These are phyloP conservation scores for Arizona elegans DNA, from an alignment of 2,113 vertebrate genomes.

Conservation along the genomic window DNA sequence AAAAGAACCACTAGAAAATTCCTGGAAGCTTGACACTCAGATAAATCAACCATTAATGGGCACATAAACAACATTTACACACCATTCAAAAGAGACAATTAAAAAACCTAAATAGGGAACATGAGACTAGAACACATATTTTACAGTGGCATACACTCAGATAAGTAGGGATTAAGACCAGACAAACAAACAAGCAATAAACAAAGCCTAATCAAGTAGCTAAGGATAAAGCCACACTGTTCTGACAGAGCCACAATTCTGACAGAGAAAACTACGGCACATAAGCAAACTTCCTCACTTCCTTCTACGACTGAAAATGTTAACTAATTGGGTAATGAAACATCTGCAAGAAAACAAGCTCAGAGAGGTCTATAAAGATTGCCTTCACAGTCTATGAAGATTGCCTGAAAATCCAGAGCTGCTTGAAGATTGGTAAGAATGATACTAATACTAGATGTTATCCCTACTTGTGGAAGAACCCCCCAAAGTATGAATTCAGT, in stretches of 20 bases:
- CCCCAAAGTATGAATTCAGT: conserved; percentile 28
- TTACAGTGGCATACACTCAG: background rate
- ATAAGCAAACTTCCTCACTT: background rate
- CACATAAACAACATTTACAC: too few relatives aligned
- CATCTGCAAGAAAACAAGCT: background rate
- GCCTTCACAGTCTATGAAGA: background rate
- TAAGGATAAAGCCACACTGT: background rate
- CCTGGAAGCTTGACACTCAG: background rate
- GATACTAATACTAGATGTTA: background rate
- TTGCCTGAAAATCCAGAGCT: background rate
- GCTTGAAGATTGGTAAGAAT: background rate
- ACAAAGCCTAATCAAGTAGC: background rate
- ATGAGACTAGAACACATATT: background rate
- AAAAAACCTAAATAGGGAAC: background rate
- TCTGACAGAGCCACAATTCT: background rate
- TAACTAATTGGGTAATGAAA: background rate
- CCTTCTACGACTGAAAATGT: background rate
- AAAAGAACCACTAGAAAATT: background rate
- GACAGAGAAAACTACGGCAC: background rate
- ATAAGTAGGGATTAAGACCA: background rate
- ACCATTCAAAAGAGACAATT: background rate
- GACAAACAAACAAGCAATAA: background rate
- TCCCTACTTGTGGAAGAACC: conserved; percentile 37
- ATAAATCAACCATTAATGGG: background rate
- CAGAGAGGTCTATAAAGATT: background rate